Conservation (phyloP, 2,797 vertebrate species). For the Ataeniobius toweri region DNA sequence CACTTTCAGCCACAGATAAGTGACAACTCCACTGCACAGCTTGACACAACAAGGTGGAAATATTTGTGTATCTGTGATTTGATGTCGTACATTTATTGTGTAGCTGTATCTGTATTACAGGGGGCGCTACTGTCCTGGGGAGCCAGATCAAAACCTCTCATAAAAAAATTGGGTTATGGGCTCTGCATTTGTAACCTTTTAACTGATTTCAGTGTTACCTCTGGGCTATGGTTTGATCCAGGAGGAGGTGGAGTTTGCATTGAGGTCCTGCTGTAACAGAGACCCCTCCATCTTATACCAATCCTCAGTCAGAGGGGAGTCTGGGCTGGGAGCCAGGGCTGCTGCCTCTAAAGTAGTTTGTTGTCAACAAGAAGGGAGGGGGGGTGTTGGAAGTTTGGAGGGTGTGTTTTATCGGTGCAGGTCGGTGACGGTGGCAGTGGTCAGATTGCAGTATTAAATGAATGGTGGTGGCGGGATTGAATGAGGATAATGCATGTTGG, state of each 20-base stretch:
- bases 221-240: slow-evolving; percentile 90
- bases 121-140: slow-evolving; percentile 6
- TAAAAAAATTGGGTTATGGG: slow-evolving; percentile 31
- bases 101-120: slow-evolving; percentile 33
- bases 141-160: slow-evolving; percentile 40
- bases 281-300: slow-evolving; percentile 87
- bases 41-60: slow-evolving; percentile 57
- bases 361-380: slow-evolving; percentile 59
- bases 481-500: slow-evolving; percentile 52
- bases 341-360: slow-evolving; percentile 73
- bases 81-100: slow-evolving; percentile 57
- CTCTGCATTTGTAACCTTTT: slow-evolving; percentile 22
- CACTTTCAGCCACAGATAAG: slow-evolving; percentile 35
- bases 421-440: slow-evolving; percentile 69
- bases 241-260: slow-evolving; percentile 89
- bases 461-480: slow-evolving; percentile 63
- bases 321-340: slow-evolving; percentile 84
- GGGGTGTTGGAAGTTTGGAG: slow-evolving; percentile 70
- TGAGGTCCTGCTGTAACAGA: slow-evolving; percentile 90
- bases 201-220: slow-evolving; percentile 70
- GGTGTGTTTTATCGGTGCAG: slow-evolving; percentile 74
- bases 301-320: slow-evolving; percentile 84
- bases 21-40: slow-evolving; percentile 48
- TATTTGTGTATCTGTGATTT: slow-evolving; percentile 47
- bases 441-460: slow-evolving; percentile 72